Evolutionary conservation across 2,888 invertebrate genomes (phyloP), one percentile per base, ranked within the genome.

Genomic region (Xestoiulus laeticollis): DNA sequence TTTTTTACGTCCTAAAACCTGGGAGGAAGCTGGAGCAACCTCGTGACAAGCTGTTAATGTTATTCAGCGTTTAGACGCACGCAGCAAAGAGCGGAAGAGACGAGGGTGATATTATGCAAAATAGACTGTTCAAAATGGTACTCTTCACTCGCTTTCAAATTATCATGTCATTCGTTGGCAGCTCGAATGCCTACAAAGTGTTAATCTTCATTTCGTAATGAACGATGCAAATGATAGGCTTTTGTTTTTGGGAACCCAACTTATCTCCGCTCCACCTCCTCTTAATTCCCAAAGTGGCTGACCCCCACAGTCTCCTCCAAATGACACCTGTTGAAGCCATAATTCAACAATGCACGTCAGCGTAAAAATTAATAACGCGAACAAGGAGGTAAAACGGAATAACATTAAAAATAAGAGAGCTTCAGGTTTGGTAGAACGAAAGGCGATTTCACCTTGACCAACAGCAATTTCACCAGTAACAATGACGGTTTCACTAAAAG

Each of bases 181-280:
- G 78, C 30, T 78, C 78, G 78, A 78, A 78, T 78, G 78, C 78
- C 78, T 78, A 78, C 78, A 78, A 78, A 78, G 78, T 78, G 78
- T 78, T 78, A 78, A 78, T 78, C 78, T 78, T 78, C 78, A 12
- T 26, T 10, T 78, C 78, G 78, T 78, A 78, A 78, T 78, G 78
- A 78, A 78, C 78, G 78, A 78, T 78, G 78, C 78, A 78, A 78
- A 78, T 78, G 78, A 78, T 78, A 78, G 78, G 78, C 78, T 78
- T 78, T 78, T 78, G 78, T 78, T 78, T 26, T 78, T 78, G 78
- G 78, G 78, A 78, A 26, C 78, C 78, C 78, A 30, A 78, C 22
- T 78, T 78, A 78, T 78, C 78, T 78, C 78, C 78, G 78, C 78
- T 78, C 78, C 78, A 78, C 78, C 78, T 78, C 78, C 30, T 78